These are phyloP conservation scores for Mesoligia furuncula DNA, from an alignment of 2,888 invertebrate genomes.

Conservation along the genomic window DNA sequence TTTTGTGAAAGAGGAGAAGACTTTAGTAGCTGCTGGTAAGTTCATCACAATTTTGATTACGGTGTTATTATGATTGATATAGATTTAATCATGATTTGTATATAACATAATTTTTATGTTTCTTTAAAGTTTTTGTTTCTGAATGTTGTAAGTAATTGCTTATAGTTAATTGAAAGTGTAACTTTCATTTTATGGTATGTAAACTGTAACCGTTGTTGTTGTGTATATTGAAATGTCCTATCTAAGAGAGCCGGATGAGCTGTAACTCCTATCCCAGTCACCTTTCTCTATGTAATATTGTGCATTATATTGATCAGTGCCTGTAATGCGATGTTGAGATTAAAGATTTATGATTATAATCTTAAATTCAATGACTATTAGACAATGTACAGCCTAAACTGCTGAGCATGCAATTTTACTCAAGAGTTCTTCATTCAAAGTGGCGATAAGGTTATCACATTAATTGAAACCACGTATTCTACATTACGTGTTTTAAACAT, in stretches of 20 bases:
- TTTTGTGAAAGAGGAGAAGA: conserved; percentile 62
- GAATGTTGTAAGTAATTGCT: background rate
- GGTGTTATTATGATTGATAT: background rate
- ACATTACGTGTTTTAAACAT: background rate
- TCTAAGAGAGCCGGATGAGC: background rate
- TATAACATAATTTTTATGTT: background rate
- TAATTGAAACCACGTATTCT: background rate
- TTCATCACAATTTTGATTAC: background rate
- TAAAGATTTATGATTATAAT: no score
- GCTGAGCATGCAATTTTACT: no score
- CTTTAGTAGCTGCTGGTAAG: conserved; percentile 62
- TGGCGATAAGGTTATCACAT: no score
- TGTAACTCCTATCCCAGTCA: background rate
- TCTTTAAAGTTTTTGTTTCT: no score
- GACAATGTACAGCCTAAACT: no score
- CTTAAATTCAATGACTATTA: no score
- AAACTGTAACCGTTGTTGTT: background rate
- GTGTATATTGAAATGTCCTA: background rate
- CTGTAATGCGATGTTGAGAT: no score
- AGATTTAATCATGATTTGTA: background rate
- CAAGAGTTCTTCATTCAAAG: background rate
- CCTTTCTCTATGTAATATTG: background rate
- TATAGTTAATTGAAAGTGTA: background rate
- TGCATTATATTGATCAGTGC: no score
- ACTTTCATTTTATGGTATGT: background rate